A percentile compares a stretch with the other conserved stretches of the same genome.
phyloP scores from a whole-genome alignment of 1,140 invertebrate species.

The Brachionus calyciflorus region DNA sequence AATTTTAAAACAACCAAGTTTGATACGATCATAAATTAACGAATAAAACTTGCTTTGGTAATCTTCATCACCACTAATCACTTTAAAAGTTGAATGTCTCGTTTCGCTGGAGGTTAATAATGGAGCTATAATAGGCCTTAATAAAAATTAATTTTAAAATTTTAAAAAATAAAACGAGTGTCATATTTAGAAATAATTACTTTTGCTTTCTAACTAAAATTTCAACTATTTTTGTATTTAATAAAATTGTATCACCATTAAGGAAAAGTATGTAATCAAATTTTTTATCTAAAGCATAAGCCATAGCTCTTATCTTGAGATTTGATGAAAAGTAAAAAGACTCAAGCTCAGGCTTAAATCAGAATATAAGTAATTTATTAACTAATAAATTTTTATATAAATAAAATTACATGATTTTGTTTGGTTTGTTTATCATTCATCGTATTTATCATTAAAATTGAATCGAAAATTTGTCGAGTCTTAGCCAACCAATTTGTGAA shows the following conservation, averaged over 20 bases:
- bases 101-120: background rate
- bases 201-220: slow-evolving; percentile 6
- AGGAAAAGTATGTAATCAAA: slow-evolving; percentile 17
- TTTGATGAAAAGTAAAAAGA: background rate
- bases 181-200: no score
- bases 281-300: background rate
- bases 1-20: slow-evolving; percentile 31
- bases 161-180: background rate
- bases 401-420: slow-evolving; percentile 15
- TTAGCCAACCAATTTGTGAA: slow-evolving; percentile 1
- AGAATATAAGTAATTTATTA: background rate
- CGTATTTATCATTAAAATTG: slow-evolving; percentile 13
- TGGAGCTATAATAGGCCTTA: background rate
- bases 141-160: background rate
- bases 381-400: background rate
- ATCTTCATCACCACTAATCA: background rate
- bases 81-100: background rate
- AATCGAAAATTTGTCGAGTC: background rate
- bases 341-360: background rate
- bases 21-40: background rate
- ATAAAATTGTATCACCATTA: background rate
- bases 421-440: slow-evolving; percentile 10
- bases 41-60: background rate
- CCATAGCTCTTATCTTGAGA: background rate
- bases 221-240: background rate